phyloP scores from a whole-genome alignment of 2,113 vertebrate genomes.

The Scolopax mira region DNA sequence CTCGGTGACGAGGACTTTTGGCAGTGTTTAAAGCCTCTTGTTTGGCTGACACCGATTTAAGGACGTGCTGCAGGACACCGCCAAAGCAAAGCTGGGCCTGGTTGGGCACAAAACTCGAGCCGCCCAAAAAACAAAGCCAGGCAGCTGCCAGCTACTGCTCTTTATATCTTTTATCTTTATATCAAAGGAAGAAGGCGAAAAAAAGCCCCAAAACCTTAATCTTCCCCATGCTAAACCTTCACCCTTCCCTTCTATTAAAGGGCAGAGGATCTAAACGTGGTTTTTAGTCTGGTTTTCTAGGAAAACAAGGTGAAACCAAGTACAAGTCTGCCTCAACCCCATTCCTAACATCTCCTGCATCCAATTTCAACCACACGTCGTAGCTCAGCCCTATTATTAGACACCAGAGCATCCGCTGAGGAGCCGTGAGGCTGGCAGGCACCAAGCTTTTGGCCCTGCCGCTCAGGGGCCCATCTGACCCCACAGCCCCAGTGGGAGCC shows the following conservation, averaged over 20 bases:
- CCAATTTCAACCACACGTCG: background rate
- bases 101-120: accelerated
- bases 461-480: accelerated
- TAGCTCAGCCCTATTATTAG: constrained; percentile 60
- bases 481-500: accelerated
- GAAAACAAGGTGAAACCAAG: background rate
- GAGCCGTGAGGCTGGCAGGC: background rate
- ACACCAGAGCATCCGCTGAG: background rate
- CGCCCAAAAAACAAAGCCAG: background rate
- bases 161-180: background rate
- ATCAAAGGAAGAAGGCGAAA: background rate
- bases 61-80: accelerated
- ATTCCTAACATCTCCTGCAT: background rate
- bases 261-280: background rate
- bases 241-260: background rate
- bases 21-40: accelerated
- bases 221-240: background rate
- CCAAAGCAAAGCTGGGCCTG: background rate
- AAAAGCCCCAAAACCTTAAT: background rate
- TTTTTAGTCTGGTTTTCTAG: background rate
- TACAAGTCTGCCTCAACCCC: background rate
- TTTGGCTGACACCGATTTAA: background rate
- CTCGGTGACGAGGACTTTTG: accelerated
- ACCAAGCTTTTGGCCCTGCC: accelerated
- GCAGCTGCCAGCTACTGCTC: background rate